phyloP scores from a whole-genome alignment of 2,797 vertebrate species.

The Scolopax rusticola region DNA sequence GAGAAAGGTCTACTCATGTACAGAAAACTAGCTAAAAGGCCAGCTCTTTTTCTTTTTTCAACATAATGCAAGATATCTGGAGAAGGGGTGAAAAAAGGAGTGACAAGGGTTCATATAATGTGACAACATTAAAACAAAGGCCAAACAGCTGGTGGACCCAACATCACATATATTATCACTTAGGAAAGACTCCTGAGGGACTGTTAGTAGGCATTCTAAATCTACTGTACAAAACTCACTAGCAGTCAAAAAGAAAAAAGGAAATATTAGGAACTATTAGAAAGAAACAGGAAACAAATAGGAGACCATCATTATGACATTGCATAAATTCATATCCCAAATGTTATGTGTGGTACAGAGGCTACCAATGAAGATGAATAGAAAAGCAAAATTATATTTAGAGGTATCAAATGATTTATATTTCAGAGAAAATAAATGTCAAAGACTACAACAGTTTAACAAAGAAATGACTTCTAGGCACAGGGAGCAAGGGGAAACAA shows the following conservation, averaged over 20 bases:
- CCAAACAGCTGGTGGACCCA: neutral
- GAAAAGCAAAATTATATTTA: neutral
- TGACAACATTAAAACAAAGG: neutral
- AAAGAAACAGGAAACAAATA: neutral
- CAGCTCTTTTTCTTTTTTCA: neutral
- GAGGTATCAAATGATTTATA: neutral
- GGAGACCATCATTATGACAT: neutral
- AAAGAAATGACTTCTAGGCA: neutral
- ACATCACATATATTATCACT: neutral
- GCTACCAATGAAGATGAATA: neutral
- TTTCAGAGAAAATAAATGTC: neutral
- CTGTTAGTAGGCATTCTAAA: neutral
- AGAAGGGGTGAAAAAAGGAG: neutral
- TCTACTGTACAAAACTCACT: neutral
- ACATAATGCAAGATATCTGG: neutral
- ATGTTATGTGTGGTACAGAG: neutral
- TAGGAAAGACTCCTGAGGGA: neutral
- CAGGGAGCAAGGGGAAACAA: neutral
- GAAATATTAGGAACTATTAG: neutral
- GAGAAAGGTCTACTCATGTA: neutral
- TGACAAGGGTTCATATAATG: neutral
- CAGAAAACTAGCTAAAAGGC: neutral
- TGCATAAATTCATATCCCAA: neutral
- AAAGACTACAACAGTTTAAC: neutral
- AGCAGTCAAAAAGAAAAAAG: neutral